Conservation (phyloP, 2,888 invertebrate genomes). For the Cephus spinipes region DNA sequence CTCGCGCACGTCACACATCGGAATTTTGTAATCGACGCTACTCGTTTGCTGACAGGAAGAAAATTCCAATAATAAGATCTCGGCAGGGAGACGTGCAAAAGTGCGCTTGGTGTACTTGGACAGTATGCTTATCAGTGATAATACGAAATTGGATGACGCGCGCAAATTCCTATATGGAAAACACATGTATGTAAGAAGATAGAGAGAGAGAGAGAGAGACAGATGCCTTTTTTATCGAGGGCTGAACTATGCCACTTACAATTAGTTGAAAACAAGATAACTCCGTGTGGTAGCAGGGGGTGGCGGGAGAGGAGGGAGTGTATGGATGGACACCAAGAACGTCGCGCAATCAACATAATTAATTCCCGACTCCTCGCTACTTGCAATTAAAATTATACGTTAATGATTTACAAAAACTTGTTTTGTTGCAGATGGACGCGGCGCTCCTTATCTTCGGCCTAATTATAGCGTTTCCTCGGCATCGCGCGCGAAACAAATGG, state of each 20-base stretch:
- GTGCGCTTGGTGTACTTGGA: not conserved
- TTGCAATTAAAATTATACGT: constrained; percentile 61
- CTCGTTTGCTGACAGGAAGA: not conserved
- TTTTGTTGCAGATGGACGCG: constrained; percentile 48
- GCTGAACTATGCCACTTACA: constrained; percentile 57
- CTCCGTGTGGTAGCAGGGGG: constrained; percentile 30
- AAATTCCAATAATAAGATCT: not conserved
- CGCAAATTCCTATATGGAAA: not conserved
- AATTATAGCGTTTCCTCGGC: constrained; percentile 51
- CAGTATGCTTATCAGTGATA: not conserved
- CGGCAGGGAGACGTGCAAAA: not conserved
- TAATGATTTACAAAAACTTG: constrained; percentile 60
- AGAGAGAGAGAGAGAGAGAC: not conserved
- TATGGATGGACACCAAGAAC: constrained; percentile 13
- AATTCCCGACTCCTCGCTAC: constrained; percentile 52
- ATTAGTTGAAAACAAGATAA: constrained; percentile 64
- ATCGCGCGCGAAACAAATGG: constrained; percentile 36
- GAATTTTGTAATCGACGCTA: not conserved
- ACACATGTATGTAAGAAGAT: not conserved
- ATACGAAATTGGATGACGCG: not conserved
- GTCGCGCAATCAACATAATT: constrained; percentile 53
- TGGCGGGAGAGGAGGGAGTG: constrained; percentile 16
- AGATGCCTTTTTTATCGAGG: constrained; percentile 21
- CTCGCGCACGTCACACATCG: not conserved
- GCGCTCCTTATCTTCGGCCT: constrained; percentile 51